Evolutionary conservation across 2,797 vertebrate genomes (phyloP).

Genomic region (Hapalemur alaotrensis): DNA sequence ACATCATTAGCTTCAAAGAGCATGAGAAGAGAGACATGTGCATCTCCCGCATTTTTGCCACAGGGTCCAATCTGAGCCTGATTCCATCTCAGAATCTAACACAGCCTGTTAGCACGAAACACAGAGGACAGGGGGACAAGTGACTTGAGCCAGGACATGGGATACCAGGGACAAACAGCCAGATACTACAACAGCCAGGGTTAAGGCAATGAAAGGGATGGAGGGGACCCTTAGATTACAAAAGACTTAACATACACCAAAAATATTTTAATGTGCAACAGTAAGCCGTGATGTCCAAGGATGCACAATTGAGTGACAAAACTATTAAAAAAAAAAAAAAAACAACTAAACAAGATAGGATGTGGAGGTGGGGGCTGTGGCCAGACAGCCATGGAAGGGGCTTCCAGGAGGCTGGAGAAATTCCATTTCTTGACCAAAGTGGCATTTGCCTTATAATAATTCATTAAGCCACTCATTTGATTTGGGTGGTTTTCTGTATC

Average conservation of each 20-base stretch:
- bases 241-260: background rate
- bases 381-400: background rate
- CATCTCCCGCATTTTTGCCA: background rate
- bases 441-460: background rate
- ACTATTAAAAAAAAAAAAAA: background rate
- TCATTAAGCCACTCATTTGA: background rate
- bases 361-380: background rate
- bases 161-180: background rate
- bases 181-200: accelerated
- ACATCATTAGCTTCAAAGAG: background rate
- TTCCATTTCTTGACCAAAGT: background rate
- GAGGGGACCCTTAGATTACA: background rate
- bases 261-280: background rate
- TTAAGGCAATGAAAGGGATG: background rate
- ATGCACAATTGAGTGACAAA: background rate
- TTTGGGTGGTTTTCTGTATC: background rate
- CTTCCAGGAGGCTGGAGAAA: background rate
- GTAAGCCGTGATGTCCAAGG: background rate
- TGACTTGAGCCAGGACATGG: background rate
- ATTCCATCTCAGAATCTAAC: background rate
- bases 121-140: background rate
- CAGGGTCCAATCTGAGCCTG: background rate
- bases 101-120: background rate
- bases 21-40: background rate
- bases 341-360: background rate